Base-by-base conservation (phyloP, 2,113 vertebrate genomes). In the Nesogale talazaci region DNA sequence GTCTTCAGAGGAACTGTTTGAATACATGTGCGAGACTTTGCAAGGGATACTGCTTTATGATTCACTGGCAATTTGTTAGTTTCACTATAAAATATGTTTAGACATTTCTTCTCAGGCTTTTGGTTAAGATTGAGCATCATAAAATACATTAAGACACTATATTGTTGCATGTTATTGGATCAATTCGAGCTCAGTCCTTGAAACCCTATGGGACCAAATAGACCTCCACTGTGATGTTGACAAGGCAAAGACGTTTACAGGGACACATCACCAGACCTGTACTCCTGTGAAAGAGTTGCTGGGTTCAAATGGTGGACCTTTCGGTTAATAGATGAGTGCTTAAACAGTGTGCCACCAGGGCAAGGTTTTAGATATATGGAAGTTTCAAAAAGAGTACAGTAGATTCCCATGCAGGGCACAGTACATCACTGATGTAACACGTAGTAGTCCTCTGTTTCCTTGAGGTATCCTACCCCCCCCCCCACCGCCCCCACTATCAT, bases 1-100 rank as follows among this genome's bases (percentile, higher is more conserved):
- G 2, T 70, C 52, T 56, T 90, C 34, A 90, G 27, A 79, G 56
- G 59, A 92, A 96, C 7, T 31, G 4, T 63, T 56, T 75, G 29
- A 2, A 16, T 75, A 40, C 16, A 31, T 23, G 42, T 75, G 15
- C 76, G 81, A 57, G 57, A 40, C 34, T 67, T 42, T 84, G 15
- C 29, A 72, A 74, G 34, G 3, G 29, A 3, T 23, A 79, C 11
- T 56, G 42, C 6, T 80, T 92, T 14, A 42, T 10, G 83, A 34
- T 10, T 76, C 52, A 81, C 4, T 52, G 46, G 40, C 15, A 17
- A 65, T 42, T 52, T 86, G 23, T 40, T 20, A 42, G 38, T 84
- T 70, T 77, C 1, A 46, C 2, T 22, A 84, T 84, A 65, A 92
- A 91, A 83, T 95, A 88, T 83, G 59, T 72, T 80, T 70, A 78